Evolutionary conservation across 2,113 vertebrate genomes (phyloP).

Genomic region (Odocoileus hemionus): DNA sequence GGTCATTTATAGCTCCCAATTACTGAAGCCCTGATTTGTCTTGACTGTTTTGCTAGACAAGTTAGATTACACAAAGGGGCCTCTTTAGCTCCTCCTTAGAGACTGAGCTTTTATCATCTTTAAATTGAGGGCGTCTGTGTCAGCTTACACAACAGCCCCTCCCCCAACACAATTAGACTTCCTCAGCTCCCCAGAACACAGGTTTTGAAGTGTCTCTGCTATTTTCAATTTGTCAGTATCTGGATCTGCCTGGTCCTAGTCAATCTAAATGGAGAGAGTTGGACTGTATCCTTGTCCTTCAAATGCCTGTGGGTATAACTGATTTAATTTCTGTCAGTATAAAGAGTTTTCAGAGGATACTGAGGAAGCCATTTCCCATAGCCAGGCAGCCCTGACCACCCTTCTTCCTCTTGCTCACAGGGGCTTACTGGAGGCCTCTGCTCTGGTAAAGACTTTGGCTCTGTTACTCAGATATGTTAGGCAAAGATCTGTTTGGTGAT

Average conservation of each 20-base stretch:
- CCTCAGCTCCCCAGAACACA: not conserved
- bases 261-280: not conserved
- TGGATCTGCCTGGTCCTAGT: not conserved
- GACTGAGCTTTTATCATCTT: conserved; percentile 28
- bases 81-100: conserved; percentile 5
- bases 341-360: conserved; percentile 18
- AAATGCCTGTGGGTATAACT: not conserved
- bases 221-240: not conserved
- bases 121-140: not conserved
- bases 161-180: not conserved
- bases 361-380: conserved; percentile 31
- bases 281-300: not conserved
- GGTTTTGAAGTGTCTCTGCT: conserved; percentile 11
- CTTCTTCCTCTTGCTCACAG: conserved; percentile 50
- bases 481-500: conserved; percentile 63
- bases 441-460: conserved; percentile 22
- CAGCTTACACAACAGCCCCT: not conserved
- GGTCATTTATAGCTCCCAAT: not conserved
- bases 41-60: conserved; percentile 26
- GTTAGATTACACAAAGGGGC: not conserved
- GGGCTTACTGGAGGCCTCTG: conserved; percentile 44
- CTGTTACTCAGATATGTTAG: conserved; percentile 54
- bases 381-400: not conserved
- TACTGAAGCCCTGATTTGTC: not conserved
- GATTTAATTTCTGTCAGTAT: conserved; percentile 40